Evolutionary conservation across 2,797 vertebrate genomes (phyloP), one percentile per base, ranked within the genome.

Genomic region (Chaenodraco wilsoni): DNA sequence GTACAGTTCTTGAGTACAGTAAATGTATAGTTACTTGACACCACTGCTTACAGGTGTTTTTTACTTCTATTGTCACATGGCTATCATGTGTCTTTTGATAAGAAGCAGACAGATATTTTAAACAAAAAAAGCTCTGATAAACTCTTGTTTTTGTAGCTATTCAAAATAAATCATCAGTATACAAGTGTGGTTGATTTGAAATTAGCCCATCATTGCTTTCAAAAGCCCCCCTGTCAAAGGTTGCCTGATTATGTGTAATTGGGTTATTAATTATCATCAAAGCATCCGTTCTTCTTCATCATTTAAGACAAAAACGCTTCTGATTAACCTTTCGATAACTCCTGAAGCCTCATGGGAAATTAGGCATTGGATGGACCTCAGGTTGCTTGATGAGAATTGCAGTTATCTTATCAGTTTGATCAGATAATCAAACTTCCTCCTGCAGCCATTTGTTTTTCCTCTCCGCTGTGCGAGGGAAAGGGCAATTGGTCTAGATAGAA

Each of bases 251-350:
- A 37, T 19, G 3, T 41, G 9, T 3, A 68, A 69, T 43, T 43
- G 60, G 64, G 33, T 62, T 51, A 68, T 70, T 56, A 72, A 68
- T 70, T 56, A 72, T 72, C 58, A 69, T 75, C 49, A 76, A 74
- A 71, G 62, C 4, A 1, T 67, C 48, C 43, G 4, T 59, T 79
- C n/a, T 44, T 17, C 9, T 33, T 54, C 4, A 14, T 65, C 55
- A 23, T 78, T 77, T 40, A 46, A 49, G 16, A 62, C 50, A 55
- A 57, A 58, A 52, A 74, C 40, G 9, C 10, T 4, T 61, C 58
- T 54, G 62, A 76, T 89, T 85, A 87, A 83, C 71, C 76, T 83
- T 69, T 70, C 37, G 19, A 56, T 44, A 27, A 17, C 41, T 67
- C 56, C 17, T 33, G 60, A 13, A n/a, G 57, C 13, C 54, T 12